Evolutionary conservation across 2,113 vertebrate genomes (phyloP).

Genomic region (Pelodiscus sinensis): DNA sequence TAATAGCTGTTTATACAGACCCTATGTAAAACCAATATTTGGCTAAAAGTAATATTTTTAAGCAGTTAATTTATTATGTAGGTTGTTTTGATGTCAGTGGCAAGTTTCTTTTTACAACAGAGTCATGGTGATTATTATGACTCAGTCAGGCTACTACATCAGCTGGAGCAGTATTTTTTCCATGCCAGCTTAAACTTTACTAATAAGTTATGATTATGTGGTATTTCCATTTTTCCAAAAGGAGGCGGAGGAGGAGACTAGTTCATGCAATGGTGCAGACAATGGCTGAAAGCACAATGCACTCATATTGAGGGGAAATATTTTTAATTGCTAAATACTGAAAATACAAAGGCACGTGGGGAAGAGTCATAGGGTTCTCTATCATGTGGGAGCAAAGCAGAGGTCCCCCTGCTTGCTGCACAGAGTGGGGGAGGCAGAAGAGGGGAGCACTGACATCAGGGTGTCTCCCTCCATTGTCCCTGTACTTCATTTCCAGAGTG

Average conservation of each 20-base stretch:
- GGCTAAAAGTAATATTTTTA: background rate
- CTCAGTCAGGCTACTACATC: background rate
- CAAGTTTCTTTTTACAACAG: background rate
- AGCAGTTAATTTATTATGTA: background rate
- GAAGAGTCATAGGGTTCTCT: background rate
- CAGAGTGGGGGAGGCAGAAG: too few relatives aligned
- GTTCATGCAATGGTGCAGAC: constrained; percentile 3
- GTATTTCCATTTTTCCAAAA: constrained; percentile 51
- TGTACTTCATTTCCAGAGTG: too few relatives aligned
- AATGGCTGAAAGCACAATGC: constrained; percentile 55
- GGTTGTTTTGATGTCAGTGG: background rate
- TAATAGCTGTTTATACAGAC: background rate
- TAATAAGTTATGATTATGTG: constrained; percentile 39
- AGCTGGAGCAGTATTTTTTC: constrained; percentile 26
- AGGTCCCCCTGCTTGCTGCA: too few relatives aligned
- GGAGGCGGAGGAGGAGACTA: constrained; percentile 13
- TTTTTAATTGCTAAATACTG: constrained; percentile 16
- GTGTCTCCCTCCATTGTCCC: too few relatives aligned
- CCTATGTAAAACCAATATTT: background rate
- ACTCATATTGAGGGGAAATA: background rate
- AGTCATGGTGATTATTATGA: background rate
- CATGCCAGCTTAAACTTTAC: constrained; percentile 39
- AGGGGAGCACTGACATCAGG: too few relatives aligned
- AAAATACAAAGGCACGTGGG: constrained; percentile 27
- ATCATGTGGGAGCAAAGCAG: too few relatives aligned